phyloP scores from a whole-genome alignment of 2,113 vertebrate species.

The Aegotheles bennettii region DNA sequence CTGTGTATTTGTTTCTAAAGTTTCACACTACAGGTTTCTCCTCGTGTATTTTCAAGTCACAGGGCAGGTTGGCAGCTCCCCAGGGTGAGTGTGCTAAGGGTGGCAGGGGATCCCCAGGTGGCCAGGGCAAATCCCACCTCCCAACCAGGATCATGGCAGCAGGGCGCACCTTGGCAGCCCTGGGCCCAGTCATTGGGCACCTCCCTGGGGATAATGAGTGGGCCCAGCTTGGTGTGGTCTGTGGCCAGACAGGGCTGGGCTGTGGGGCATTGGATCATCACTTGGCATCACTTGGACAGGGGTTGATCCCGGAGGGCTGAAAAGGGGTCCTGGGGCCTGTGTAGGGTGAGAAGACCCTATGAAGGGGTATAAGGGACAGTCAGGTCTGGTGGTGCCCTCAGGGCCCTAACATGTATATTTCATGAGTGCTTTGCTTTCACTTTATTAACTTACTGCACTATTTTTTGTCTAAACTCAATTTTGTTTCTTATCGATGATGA shows the following conservation, averaged over 20 bases:
- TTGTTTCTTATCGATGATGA: not conserved
- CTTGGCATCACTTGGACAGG: fast-evolving
- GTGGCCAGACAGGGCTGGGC: no score
- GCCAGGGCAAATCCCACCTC: fast-evolving
- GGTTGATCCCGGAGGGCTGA: not conserved
- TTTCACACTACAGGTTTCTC: not conserved
- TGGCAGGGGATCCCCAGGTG: fast-evolving
- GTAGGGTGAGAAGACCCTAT: not conserved
- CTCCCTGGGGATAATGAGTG: no score
- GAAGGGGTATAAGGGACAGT: no score
- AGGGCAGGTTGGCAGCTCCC: not conserved
- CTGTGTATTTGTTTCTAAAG: not conserved
- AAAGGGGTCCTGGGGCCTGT: no score
- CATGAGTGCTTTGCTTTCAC: not conserved
- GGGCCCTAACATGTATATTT: not conserved
- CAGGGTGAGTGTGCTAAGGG: no score
- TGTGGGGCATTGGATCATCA: not conserved
- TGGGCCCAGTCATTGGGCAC: fast-evolving
- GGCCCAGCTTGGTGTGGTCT: no score
- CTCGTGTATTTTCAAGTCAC: not conserved
- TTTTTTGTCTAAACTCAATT: not conserved
- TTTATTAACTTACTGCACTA: not conserved
- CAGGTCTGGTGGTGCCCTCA: not conserved
- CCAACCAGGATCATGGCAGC: not conserved
- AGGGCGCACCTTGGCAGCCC: fast-evolving